Conservation (phyloP, 2,888 invertebrate species). For the Dryobota labecula region DNA sequence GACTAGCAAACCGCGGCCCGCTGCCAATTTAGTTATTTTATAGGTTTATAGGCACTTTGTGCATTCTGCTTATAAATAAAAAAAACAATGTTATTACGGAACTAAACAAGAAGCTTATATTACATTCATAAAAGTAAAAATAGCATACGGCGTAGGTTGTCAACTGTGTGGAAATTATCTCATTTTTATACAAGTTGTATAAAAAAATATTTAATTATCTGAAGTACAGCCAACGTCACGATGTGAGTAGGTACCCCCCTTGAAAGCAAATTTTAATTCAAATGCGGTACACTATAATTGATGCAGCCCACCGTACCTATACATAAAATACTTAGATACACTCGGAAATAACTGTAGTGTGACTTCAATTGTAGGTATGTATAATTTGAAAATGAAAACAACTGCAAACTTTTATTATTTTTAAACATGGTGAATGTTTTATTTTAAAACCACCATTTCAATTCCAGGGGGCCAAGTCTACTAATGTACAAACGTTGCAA, state of each 20-base stretch:
- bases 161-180: background rate
- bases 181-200: background rate
- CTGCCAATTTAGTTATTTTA: conserved; percentile 18
- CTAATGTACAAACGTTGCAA: too few relatives aligned
- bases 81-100: background rate
- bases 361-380: background rate
- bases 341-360: background rate
- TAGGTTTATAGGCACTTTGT: background rate
- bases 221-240: too few relatives aligned
- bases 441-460: background rate
- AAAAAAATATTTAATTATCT: background rate
- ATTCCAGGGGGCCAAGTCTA: too few relatives aligned
- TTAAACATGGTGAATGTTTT: background rate
- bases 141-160: background rate
- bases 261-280: too few relatives aligned
- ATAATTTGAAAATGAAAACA: background rate
- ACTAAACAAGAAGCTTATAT: background rate
- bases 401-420: background rate
- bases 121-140: background rate
- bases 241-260: too few relatives aligned
- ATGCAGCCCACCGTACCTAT: too few relatives aligned
- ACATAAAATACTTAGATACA: background rate
- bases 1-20: conserved; percentile 66
- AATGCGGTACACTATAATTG: too few relatives aligned
- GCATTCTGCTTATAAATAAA: background rate